Conservation (phyloP, 2,113 vertebrate genomes). For the Upupa epops region DNA sequence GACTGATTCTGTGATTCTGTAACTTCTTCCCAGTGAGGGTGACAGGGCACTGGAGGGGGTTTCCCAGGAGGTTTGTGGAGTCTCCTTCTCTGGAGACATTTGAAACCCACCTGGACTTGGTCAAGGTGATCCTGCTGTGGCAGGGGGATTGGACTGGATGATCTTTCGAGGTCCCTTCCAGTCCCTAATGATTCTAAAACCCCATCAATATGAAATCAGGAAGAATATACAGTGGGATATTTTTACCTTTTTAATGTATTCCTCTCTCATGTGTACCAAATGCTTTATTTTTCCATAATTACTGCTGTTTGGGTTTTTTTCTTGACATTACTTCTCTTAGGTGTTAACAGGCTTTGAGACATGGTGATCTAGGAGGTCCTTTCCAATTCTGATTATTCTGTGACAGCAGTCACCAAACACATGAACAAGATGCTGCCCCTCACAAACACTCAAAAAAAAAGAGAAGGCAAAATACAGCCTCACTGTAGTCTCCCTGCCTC, state of each 20-base stretch:
- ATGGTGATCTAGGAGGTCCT: no score
- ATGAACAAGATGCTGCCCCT: slow-evolving; percentile 8
- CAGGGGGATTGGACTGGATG: no score
- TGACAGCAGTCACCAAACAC: background rate
- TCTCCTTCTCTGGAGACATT: no score
- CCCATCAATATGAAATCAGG: background rate
- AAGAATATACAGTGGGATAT: background rate
- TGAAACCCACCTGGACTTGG: no score
- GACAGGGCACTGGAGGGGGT: no score
- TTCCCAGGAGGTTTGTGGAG: no score
- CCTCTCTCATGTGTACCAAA: background rate
- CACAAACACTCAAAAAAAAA: slow-evolving; percentile 44
- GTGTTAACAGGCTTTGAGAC: background rate
- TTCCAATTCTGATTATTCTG: no score
- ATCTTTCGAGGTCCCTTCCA: no score
- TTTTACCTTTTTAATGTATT: background rate
- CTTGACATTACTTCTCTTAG: background rate
- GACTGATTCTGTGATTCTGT: no score
- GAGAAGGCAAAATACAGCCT: slow-evolving; percentile 11
- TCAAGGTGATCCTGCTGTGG: no score
- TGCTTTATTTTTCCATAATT: background rate
- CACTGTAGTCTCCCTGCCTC: background rate
- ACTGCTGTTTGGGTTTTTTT: background rate
- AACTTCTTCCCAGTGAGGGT: no score
- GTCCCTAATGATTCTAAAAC: no score